Evolutionary conservation across 2,888 invertebrate species (phyloP).

Genomic region (Drosophila conformis): DNA sequence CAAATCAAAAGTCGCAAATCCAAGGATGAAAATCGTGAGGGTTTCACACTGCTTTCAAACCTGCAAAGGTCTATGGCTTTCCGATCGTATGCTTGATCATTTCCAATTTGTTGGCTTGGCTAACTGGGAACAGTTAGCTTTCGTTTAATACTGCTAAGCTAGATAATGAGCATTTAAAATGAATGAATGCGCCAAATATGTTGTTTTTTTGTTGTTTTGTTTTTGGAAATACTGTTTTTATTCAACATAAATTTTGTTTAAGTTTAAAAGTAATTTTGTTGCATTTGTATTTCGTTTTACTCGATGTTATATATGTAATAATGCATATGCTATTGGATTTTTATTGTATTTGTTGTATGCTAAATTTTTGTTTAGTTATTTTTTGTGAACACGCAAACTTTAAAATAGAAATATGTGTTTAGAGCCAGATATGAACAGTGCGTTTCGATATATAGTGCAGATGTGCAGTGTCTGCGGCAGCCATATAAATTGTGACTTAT

Average conservation of each 20-base stretch:
- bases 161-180: not conserved
- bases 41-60: not conserved
- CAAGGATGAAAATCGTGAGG: not conserved
- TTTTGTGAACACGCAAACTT: slow-evolving; percentile 72
- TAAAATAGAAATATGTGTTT: slow-evolving; percentile 68
- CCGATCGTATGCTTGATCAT: not conserved
- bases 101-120: not conserved
- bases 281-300: slow-evolving; percentile 74
- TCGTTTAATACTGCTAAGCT: not conserved
- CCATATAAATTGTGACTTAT: slow-evolving; percentile 62
- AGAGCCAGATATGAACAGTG: slow-evolving; percentile 57
- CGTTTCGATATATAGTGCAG: slow-evolving; percentile 36
- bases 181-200: slow-evolving; percentile 3
- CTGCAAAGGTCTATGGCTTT: not conserved
- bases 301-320: slow-evolving; percentile 78
- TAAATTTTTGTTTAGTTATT: slow-evolving; percentile 59
- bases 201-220: slow-evolving; percentile 29
- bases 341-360: slow-evolving; percentile 53
- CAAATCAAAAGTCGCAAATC: not conserved
- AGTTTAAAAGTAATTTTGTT: slow-evolving; percentile 76
- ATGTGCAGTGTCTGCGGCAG: slow-evolving; percentile 36
- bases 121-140: not conserved
- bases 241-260: slow-evolving; percentile 79
- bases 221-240: slow-evolving; percentile 80
- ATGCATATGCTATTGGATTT: slow-evolving; percentile 73